Evolutionary conservation across 2,888 invertebrate genomes (phyloP).

Genomic region (Caenorhabditis sinica): DNA sequence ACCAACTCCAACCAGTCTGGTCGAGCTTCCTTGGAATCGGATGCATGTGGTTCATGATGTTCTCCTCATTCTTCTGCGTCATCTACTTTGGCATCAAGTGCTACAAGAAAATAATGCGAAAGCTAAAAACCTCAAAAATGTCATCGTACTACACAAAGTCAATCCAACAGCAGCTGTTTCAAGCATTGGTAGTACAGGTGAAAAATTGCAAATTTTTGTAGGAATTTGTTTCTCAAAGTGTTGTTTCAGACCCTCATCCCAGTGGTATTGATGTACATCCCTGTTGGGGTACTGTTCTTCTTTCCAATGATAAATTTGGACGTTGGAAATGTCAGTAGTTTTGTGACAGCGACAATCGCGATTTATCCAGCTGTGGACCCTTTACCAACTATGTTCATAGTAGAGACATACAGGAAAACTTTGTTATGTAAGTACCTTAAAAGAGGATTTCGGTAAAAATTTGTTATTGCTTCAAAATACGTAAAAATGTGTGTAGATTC

Average conservation of each 20-base stretch:
- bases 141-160: slow-evolving; percentile 4
- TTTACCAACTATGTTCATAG: slow-evolving; percentile 39
- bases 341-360: slow-evolving; percentile 28
- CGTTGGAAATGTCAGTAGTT: neutral
- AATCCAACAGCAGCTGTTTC: slow-evolving; percentile 36
- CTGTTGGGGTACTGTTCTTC: slow-evolving; percentile 7
- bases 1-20: neutral
- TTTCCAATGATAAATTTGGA: slow-evolving; percentile 12
- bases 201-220: neutral
- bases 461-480: no score
- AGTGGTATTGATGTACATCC: slow-evolving; percentile 31
- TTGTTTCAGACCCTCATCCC: slow-evolving; percentile 26
- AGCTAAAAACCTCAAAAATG: neutral
- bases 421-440: neutral
- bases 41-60: slow-evolving; percentile 33
- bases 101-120: slow-evolving; percentile 3
- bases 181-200: slow-evolving; percentile 25
- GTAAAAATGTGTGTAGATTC: no score
- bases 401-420: slow-evolving; percentile 33
- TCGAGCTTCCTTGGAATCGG: slow-evolving; percentile 4
- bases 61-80: slow-evolving; percentile 12
- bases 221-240: no score
- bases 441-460: no score
- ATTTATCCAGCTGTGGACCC: slow-evolving; percentile 46
- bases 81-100: slow-evolving; percentile 21